These are phyloP conservation scores for Natrix natrix DNA, from an alignment of 2,797 vertebrate species.

Conservation along the genomic window DNA sequence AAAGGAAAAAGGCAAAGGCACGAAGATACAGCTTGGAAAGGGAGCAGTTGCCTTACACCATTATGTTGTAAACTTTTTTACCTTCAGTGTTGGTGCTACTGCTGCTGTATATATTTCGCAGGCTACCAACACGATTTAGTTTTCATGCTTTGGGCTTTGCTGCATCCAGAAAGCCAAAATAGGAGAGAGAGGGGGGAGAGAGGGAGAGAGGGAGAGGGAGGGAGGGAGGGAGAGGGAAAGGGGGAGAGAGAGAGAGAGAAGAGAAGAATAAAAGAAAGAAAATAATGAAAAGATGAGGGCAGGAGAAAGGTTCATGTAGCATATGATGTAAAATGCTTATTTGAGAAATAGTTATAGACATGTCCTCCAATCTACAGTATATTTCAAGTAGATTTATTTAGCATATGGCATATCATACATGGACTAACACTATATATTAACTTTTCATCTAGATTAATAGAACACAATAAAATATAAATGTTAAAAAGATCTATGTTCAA, in stretches of 20 bases:
- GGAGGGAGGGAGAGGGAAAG: slow-evolving; percentile 37
- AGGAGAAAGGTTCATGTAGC: slow-evolving; percentile 69
- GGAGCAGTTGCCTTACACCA: slow-evolving; percentile 32
- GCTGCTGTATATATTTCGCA: slow-evolving; percentile 89
- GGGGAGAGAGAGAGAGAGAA: slow-evolving; percentile 49
- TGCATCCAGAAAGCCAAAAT: slow-evolving; percentile 83
- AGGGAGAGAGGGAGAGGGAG: not conserved
- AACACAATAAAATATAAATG: not conserved
- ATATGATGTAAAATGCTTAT: slow-evolving; percentile 55
- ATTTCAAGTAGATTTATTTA: not conserved
- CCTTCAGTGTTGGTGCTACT: slow-evolving; percentile 85
- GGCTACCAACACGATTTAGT: slow-evolving; percentile 89
- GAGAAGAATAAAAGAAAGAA: slow-evolving; percentile 64
- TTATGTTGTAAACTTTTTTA: slow-evolving; percentile 69
- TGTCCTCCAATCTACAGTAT: not conserved
- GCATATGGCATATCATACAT: not conserved
- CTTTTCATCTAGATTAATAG: not conserved
- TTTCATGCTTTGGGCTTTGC: slow-evolving; percentile 92
- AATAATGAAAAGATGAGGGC: slow-evolving; percentile 47
- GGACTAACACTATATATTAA: not conserved
- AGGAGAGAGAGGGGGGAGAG: slow-evolving; percentile 58
- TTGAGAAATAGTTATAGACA: slow-evolving; percentile 21
- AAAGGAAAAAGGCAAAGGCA: slow-evolving; percentile 6
- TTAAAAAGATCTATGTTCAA: not conserved
- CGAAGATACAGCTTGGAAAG: slow-evolving; percentile 26